Evolutionary conservation across 2,113 vertebrate species (phyloP).

Genomic region (Entelurus aequoreus): DNA sequence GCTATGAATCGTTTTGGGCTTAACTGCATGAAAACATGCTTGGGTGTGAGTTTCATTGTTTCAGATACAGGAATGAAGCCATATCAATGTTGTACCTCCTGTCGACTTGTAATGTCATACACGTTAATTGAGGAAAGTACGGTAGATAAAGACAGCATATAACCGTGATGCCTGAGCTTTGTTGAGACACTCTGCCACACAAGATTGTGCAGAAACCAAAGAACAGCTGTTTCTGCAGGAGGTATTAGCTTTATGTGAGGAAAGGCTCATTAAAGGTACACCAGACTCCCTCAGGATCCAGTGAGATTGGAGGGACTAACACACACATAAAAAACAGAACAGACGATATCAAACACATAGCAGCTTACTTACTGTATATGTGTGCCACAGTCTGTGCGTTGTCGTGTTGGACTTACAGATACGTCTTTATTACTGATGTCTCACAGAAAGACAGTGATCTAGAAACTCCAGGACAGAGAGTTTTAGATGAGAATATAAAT

Average conservation of each 20-base stretch:
- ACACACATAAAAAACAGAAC: constrained; percentile 18
- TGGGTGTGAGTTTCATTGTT: background rate
- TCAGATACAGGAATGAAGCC: background rate
- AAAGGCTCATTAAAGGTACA: constrained; percentile 43
- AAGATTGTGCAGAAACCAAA: constrained; percentile 7
- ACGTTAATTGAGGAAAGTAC: background rate
- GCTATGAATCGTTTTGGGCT: no score
- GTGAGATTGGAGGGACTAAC: constrained; percentile 13
- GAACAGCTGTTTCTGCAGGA: constrained; percentile 20
- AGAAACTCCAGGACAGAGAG: constrained; percentile 12
- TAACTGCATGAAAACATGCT: no score
- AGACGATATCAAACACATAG: constrained; percentile 27
- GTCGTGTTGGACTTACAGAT: constrained; percentile 36
- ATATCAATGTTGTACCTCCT: no score
- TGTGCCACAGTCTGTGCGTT: constrained; percentile 23
- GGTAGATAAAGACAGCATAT: background rate
- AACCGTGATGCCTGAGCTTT: background rate
- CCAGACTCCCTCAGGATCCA: constrained; percentile 38
- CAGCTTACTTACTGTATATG: constrained; percentile 6
- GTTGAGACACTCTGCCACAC: constrained; percentile 4
- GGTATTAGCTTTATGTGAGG: constrained; percentile 33
- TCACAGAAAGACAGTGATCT: background rate
- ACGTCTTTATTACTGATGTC: constrained; percentile 30
- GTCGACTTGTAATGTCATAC: no score
- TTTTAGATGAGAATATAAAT: constrained; percentile 20